A percentile compares a stretch with the other conserved stretches of the same genome.
phyloP scores from a whole-genome alignment of 1,140 invertebrate genomes.

The Rhynchophorus ferrugineus region DNA sequence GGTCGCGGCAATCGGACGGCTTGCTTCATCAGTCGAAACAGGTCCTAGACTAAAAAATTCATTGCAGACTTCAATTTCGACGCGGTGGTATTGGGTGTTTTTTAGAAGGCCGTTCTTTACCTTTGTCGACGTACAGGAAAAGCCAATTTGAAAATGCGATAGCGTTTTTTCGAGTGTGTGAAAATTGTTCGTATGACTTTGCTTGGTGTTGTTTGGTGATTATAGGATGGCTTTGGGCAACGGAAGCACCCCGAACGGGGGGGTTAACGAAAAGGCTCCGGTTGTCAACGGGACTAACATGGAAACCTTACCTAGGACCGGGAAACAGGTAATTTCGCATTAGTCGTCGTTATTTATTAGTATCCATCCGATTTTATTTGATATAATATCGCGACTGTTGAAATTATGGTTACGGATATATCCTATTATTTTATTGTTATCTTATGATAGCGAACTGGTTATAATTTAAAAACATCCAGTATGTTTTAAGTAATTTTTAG shows the following conservation, averaged over 20 bases:
- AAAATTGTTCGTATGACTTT: conserved; percentile 8
- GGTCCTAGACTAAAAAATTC: conserved; percentile 13
- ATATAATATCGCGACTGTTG: no score
- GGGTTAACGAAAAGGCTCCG: conserved; percentile 50
- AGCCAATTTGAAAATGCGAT: conserved; percentile 4
- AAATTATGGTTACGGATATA: no score
- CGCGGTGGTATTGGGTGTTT: conserved; percentile 13
- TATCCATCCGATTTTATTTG: no score
- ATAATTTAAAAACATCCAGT: no score
- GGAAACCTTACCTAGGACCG: conserved; percentile 50
- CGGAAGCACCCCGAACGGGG: conserved; percentile 44
- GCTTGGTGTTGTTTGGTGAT: conserved; percentile 14
- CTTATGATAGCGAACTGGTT: no score
- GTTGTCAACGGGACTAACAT: conserved; percentile 53
- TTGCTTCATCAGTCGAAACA: neutral
- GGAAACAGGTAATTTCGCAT: conserved; percentile 45
- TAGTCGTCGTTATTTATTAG: neutral
- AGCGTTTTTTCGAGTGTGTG: neutral
- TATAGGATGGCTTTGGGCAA: conserved; percentile 38
- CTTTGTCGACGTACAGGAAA: neutral
- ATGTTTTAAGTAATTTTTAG: no score
- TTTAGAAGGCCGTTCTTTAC: conserved; percentile 6
- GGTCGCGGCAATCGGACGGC: neutral
- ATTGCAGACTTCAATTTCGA: conserved; percentile 21
- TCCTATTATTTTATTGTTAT: no score